Base-by-base conservation (phyloP, 2,113 vertebrate genomes). In the Lethenteron camtschaticum region DNA sequence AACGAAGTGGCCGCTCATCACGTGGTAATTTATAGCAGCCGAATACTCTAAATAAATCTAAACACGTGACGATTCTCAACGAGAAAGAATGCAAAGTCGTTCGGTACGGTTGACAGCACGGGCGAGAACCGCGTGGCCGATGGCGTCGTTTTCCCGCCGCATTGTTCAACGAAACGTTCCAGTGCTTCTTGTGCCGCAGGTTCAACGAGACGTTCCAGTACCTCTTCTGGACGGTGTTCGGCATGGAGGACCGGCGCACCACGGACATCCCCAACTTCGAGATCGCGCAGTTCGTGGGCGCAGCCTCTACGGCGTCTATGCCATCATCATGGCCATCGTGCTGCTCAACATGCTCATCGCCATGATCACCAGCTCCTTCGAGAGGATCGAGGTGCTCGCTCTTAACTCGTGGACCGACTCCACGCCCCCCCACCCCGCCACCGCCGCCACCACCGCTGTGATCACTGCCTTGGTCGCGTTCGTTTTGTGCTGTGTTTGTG, bases 161-260 rank as follows among this genome's bases (percentile, higher is more conserved):
- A n/a, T n/a, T n/a, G n/a, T 41, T 41, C 41, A 41, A 41, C 41
- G 41, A 41, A 2, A 41, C 6, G 41, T 41, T 41, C 41, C 41
- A 41, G 41, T 41, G 41, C 41, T 7, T 41, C 41, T 66, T 66
- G n/a, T 24, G 24, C 63, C 63, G 24, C 75, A 90, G 87, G 75
- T 86, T 91, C 72, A 92, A 87, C 1, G 85, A 87, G 77, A 90
- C 86, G 0, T 85, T 91, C 77, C 82, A 79, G 74, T 90, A 89
- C 78, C 80, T 89, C n/a, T 91, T 90, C 81, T 88, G 87, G 87
- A 90, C 88, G 68, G 89, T 91, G 86, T 88, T 91, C 14, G 85
- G 87, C 2, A 81, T 85, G 76, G 84, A 81, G 68, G 85, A 86
- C 69, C 83, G 84, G 76, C 79, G 79, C 0, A 82, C 83, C 18